A percentile compares a stretch with the other conserved stretches of the same genome.
Conservation (phyloP, 2,113 vertebrate species). For the Trachemys scripta region DNA sequence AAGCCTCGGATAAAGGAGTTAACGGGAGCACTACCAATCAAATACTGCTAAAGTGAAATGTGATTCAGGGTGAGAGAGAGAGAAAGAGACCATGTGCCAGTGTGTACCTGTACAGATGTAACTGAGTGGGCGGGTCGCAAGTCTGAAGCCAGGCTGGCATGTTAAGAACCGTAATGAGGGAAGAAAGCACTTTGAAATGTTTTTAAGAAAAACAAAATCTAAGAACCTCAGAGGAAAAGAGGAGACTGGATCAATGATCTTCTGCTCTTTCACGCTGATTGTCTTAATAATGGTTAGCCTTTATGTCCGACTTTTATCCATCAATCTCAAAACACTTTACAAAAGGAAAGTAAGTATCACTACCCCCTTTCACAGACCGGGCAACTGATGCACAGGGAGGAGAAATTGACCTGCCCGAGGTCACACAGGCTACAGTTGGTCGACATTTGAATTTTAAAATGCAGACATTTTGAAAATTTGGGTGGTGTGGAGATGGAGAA, state of each 20-base stretch:
- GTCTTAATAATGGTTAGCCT: background rate
- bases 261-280: background rate
- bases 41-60: background rate
- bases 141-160: background rate
- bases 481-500: background rate
- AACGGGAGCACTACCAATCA: fast-evolving
- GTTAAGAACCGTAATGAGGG: background rate
- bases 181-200: background rate
- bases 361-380: background rate
- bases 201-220: too few relatives aligned
- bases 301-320: background rate
- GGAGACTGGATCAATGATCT: background rate
- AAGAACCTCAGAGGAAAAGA: background rate
- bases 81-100: background rate
- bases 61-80: background rate
- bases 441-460: slow-evolving; percentile 24
- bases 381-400: background rate
- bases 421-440: background rate
- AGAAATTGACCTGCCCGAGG: background rate
- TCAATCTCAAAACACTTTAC: background rate
- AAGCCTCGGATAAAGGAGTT: background rate
- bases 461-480: background rate
- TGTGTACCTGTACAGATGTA: background rate
- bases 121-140: background rate
- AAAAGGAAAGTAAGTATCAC: background rate